Percentiles rank a stretch among this genome's conserved stretches.
phyloP scores from a whole-genome alignment of 2,797 vertebrate species.

The Hippopotamyrus pictus region DNA sequence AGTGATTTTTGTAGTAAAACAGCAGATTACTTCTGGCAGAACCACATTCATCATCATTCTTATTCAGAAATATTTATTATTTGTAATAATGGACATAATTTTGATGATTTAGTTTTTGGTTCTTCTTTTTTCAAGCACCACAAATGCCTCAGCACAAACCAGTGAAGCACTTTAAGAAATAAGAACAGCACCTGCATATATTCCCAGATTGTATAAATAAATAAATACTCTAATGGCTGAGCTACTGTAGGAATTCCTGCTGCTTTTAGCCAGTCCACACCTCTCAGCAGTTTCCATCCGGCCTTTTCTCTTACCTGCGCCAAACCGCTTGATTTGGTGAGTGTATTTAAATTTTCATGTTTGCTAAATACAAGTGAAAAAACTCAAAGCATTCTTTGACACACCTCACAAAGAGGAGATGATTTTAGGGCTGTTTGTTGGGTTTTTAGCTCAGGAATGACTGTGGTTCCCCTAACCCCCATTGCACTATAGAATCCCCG shows the following conservation, averaged over 20 bases:
- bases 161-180: neutral
- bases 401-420: constrained; percentile 40
- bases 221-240: neutral
- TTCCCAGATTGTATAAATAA: neutral
- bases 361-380: neutral
- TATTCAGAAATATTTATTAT: neutral
- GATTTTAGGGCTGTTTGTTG: constrained; percentile 48
- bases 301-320: neutral
- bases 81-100: neutral
- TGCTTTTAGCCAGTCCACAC: neutral
- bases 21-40: neutral
- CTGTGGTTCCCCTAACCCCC: constrained; percentile 42
- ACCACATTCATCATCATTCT: neutral
- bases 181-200: neutral
- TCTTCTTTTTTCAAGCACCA: neutral
- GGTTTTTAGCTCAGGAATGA: constrained; percentile 38
- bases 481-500: constrained; percentile 40
- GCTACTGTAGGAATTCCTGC: neutral
- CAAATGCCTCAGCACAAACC: neutral
- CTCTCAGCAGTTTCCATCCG: neutral
- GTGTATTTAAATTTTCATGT: neutral
- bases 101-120: neutral
- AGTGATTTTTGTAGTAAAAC: neutral
- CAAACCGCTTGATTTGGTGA: neutral
- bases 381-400: constrained; percentile 37